Conservation (phyloP, 2,888 invertebrate genomes). For the Bellardia bayeri region DNA sequence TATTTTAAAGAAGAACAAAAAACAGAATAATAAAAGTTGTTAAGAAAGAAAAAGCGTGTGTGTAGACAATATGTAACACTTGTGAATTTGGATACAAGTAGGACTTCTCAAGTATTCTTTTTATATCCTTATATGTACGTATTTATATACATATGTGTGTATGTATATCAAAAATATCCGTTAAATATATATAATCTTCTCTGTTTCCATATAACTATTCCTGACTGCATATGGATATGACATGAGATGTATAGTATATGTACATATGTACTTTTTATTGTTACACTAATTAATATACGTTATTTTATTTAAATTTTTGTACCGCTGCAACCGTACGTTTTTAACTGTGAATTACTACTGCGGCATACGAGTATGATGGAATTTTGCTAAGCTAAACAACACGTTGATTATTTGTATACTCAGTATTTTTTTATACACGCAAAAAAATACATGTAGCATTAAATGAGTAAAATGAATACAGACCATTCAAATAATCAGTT, state of each 20-base stretch:
- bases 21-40: not conserved
- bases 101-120: conserved; percentile 33
- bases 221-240: not conserved
- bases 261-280: conserved; percentile 7
- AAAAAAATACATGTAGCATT: conserved; percentile 39
- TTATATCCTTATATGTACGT: not conserved
- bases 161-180: not conserved
- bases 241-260: not conserved
- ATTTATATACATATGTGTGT: not conserved
- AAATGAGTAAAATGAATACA: conserved; percentile 28
- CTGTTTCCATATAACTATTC: not conserved
- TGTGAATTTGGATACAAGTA: conserved; percentile 13
- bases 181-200: not conserved
- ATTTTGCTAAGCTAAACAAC: conserved; percentile 57
- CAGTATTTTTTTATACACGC: conserved; percentile 54
- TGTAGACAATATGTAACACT: conserved; percentile 19
- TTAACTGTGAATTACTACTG: conserved; percentile 69
- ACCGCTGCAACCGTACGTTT: conserved; percentile 60
- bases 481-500: conserved; percentile 23
- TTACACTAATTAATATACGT: conserved; percentile 44
- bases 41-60: not conserved
- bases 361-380: conserved; percentile 44
- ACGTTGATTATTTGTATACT: conserved; percentile 57
- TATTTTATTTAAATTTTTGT: conserved; percentile 46
- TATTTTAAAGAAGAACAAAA: conserved; percentile 1